Conservation (phyloP, 1,140 invertebrate species). For the Calliphora vicina region DNA sequence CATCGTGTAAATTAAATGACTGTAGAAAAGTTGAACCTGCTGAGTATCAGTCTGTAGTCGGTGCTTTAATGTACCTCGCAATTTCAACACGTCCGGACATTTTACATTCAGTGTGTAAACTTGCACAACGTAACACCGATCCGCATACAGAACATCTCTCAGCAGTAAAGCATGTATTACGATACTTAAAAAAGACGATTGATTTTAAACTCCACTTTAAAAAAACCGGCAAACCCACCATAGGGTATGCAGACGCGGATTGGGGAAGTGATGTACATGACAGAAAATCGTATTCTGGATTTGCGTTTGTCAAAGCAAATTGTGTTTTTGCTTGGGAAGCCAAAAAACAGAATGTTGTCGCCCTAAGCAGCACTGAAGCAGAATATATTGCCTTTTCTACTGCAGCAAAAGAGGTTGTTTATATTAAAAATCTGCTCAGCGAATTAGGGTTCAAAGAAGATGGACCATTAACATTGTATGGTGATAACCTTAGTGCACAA, state of each 20-base stretch:
- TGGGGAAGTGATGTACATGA: slow-evolving; percentile 54
- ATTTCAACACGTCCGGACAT: slow-evolving; percentile 62
- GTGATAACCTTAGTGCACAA: slow-evolving; percentile 47
- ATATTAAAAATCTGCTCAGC: slow-evolving; percentile 41
- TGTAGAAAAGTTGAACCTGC: slow-evolving; percentile 39
- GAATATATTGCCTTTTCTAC: too few species aligned
- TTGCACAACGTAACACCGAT: slow-evolving; percentile 55
- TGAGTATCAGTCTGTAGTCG: slow-evolving; percentile 57
- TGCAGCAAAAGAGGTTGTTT: slow-evolving; percentile 48
- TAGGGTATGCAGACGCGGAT: slow-evolving; percentile 49
- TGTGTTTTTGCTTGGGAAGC: slow-evolving; percentile 57
- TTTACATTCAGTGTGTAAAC: slow-evolving; percentile 54
- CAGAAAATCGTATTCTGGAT: slow-evolving; percentile 53
- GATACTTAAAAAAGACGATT: slow-evolving; percentile 57
- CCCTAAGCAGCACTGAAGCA: too few species aligned
- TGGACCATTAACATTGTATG: background rate
- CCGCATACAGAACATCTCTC: slow-evolving; percentile 53
- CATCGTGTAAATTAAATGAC: background rate
- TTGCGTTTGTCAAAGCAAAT: slow-evolving; percentile 47
- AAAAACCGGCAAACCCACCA: slow-evolving; percentile 7
- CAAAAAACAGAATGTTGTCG: slow-evolving; percentile 64
- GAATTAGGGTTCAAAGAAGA: slow-evolving; percentile 37
- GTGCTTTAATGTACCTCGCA: slow-evolving; percentile 60
- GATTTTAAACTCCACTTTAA: slow-evolving; percentile 40
- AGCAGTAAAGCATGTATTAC: slow-evolving; percentile 56